Evolutionary conservation across 2,113 vertebrate species (phyloP).

Genomic region (Pelusios castaneus): DNA sequence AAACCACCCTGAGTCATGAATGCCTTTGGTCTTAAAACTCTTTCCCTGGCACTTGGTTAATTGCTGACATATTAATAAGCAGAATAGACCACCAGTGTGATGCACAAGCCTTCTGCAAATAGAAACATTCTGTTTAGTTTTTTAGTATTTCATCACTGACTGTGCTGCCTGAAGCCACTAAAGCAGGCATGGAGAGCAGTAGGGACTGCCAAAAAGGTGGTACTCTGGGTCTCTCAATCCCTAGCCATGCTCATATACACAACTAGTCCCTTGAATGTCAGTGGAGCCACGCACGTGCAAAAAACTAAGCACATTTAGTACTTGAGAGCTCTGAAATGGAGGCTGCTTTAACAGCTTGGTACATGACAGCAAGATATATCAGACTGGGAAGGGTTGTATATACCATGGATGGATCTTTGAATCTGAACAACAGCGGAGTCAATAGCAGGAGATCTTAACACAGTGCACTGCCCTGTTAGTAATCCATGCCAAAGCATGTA

Average conservation of each 20-base stretch:
- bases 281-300: background rate
- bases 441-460: background rate
- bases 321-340: background rate
- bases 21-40: background rate
- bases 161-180: background rate
- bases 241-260: background rate
- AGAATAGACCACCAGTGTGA: background rate
- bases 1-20: background rate
- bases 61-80: background rate
- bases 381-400: background rate
- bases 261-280: background rate
- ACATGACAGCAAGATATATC: background rate
- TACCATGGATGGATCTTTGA: background rate
- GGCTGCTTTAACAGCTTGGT: background rate
- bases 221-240: background rate
- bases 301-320: background rate
- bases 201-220: background rate
- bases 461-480: rapidly evolving
- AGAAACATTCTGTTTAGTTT: background rate
- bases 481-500: background rate
- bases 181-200: background rate
- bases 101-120: background rate
- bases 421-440: background rate
- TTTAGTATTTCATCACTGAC: background rate
- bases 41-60: background rate